Percentiles rank a stretch among this genome's conserved stretches.
phyloP scores from a whole-genome alignment of 2,113 vertebrate species.

The Girardinichthys multiradiatus region DNA sequence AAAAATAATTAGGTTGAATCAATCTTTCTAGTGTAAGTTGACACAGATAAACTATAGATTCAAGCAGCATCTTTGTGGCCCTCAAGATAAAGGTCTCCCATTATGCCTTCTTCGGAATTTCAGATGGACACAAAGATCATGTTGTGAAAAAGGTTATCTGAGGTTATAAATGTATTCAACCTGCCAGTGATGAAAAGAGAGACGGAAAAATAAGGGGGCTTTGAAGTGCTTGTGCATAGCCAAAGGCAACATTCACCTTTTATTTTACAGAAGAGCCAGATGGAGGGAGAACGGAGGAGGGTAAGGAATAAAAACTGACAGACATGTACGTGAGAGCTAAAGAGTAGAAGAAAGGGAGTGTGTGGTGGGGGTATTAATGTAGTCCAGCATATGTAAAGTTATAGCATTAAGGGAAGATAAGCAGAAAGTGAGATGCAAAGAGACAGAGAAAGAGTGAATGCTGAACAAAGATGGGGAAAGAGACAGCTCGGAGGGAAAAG shows the following conservation, averaged over 20 bases:
- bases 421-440: conserved; percentile 36
- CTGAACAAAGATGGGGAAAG: conserved; percentile 27
- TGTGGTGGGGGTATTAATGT: conserved; percentile 20
- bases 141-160: conserved; percentile 42
- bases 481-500: conserved; percentile 27
- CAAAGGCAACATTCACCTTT: conserved; percentile 62
- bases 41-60: conserved; percentile 1
- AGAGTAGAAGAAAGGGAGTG: not conserved
- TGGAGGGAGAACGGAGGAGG: conserved; percentile 6
- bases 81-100: conserved; percentile 43
- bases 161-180: conserved; percentile 57
- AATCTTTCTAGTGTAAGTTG: conserved; percentile 5
- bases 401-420: conserved; percentile 29
- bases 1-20: not conserved
- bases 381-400: conserved; percentile 42
- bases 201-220: conserved; percentile 46
- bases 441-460: conserved; percentile 20
- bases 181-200: conserved; percentile 43
- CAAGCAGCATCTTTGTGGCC: conserved; percentile 5
- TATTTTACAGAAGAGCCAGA: conserved; percentile 50
- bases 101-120: conserved; percentile 39
- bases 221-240: conserved; percentile 49
- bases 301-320: conserved; percentile 40
- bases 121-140: conserved; percentile 35
- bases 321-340: conserved; percentile 22